Conservation (phyloP, 2,888 invertebrate species). For the Chloroclystis v-ata region DNA sequence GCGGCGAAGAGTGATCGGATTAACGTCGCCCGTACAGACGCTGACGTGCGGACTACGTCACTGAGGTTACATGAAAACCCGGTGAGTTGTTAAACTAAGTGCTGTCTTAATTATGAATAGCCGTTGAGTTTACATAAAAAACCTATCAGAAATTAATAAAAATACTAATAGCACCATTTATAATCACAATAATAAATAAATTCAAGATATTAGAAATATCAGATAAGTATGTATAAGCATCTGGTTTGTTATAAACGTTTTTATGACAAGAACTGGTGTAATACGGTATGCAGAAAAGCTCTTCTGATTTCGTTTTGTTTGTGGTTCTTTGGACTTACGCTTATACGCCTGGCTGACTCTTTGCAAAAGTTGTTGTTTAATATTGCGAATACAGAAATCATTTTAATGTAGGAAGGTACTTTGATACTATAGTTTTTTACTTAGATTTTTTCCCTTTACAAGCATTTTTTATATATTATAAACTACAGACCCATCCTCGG, state of each 20-base stretch:
- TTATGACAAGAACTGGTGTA: constrained; percentile 17
- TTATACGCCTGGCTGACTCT: constrained; percentile 4
- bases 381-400: not conserved
- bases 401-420: not conserved
- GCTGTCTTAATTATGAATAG: too few relatives aligned
- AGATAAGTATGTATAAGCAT: not conserved
- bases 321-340: constrained; percentile 15
- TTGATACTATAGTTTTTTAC: too few relatives aligned
- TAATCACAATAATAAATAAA: too few relatives aligned
- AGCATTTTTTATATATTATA: too few relatives aligned
- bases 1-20: constrained; percentile 51
- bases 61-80: not conserved
- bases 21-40: constrained; percentile 33
- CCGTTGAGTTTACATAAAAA: too few relatives aligned
- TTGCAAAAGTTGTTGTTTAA: not conserved
- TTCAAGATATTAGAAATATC: too few relatives aligned
- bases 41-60: constrained; percentile 3
- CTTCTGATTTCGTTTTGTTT: constrained; percentile 16
- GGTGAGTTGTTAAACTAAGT: too few relatives aligned
- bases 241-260: not conserved
- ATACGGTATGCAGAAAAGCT: constrained; percentile 16
- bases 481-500: too few relatives aligned
- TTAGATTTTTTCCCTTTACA: too few relatives aligned
- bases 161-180: too few relatives aligned
- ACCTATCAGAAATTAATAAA: too few relatives aligned